Evolutionary conservation across 2,113 vertebrate genomes (phyloP), one percentile per base, ranked within the genome.

Genomic region (Steatornis caripensis): DNA sequence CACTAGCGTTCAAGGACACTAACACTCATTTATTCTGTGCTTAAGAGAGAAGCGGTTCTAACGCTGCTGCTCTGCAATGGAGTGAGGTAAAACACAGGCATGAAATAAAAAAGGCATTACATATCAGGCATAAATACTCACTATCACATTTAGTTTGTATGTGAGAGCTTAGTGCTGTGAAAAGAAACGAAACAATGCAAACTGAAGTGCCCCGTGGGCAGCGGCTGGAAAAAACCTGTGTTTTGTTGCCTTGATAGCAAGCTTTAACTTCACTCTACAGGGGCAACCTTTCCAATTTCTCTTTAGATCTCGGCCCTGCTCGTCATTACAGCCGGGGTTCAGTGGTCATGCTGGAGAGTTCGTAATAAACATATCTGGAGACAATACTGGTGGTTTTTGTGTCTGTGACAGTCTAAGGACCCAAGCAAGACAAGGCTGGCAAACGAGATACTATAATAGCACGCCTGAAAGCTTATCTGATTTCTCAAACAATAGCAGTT

Each of bases 391-490:
- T 19, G 14, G 23, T 51, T 82, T 78, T 17, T 49, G 43, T 32
- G 51, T 57, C 39, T 81, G 64, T 70, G 72, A 74, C 72, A 61
- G 58, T 9, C 34, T 29, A 57, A 77, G 48, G 29, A 70, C 16
- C 27, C 41, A 11, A 26, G 17, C 41, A 57, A 80, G 71, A 26
- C 8, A 5, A 53, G 43, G 23, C 29, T 89, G 71, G 76, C 32
- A 55, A 55, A 39, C 0, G 4, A 84, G 53, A 4, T 4, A n/a
- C n/a, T n/a, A n/a, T n/a, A 51, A 18, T 2, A 36, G 18, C n/a
- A 39, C 2, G 19, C 23, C 15, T 1, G 1, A 68, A 75, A 72
- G n/a, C 74, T 62, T 30, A 37, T 27, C 69, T 0, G 0, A 6
- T 19, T 46, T 54, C 60, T 58, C 6, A 4, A 82, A 45, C 20